Evolutionary conservation across 1,140 invertebrate species (phyloP), one percentile per base, ranked within the genome.

Genomic region (Lethocerus indicus): DNA sequence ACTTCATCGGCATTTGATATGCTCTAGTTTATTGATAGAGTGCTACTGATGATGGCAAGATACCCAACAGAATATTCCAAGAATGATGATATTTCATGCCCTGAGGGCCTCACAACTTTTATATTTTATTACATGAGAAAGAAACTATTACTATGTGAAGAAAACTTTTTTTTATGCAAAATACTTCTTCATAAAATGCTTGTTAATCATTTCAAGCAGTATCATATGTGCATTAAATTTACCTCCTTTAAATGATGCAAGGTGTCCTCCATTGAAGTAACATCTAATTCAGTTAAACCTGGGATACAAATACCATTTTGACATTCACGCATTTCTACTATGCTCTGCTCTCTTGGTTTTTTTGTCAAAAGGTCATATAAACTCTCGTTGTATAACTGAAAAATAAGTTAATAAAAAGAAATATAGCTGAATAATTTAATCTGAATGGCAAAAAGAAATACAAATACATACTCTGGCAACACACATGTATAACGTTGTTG

Each of bases 311-410:
- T 55, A 24, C 51, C 56, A 73, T 78, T 65, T 29, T 59, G 56
- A 62, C 90, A 85, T 65, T 94, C 90, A 45, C 88, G 68, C 16
- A 93, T 81, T 56, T 92, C 87, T 1, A 92, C 74, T 13, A 74
- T 64, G 58, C 71, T 74, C 54, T 84, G 75, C 14, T 75, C 78
- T 40, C 76, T 61, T 25, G 70, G 70, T 62, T 49, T 58, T 16
- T 44, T 28, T 2, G 52, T 56, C 25, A 76, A 57, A 12, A 76
- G 58, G 56, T 76, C 74, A 56, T 64, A 65, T 16, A 76, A 53
- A 43, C 72, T 69, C 55, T 76, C 74, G 57, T 72, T 69, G 54
- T 76, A 76, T 16, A 76, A 64, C 62, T 74, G 55, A 37, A 61
- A 54, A 52, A 63, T 32, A 41, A 1, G 21, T 39, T 21, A 24